These are phyloP conservation scores for Spinus olivaceus DNA, from an alignment of 2,797 vertebrate species.

Conservation along the genomic window DNA sequence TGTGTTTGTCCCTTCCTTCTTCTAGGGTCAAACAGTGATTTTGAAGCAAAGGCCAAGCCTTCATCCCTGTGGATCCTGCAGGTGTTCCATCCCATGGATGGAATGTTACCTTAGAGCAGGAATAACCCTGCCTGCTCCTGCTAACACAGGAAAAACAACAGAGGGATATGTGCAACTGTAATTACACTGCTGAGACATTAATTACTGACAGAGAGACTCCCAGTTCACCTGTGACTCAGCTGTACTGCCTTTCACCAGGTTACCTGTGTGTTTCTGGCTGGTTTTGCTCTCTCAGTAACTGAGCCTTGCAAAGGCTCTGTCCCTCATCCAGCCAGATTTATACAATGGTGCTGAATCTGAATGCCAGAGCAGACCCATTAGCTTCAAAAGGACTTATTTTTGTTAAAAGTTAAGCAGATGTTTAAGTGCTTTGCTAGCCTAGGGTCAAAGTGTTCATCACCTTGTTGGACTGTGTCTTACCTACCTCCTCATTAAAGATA, in stretches of 20 bases:
- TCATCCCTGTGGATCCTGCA: background rate
- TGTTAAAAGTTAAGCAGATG: slow-evolving; percentile 28
- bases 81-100: background rate
- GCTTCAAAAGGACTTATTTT: slow-evolving; percentile 28
- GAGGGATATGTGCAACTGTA: background rate
- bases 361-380: slow-evolving; percentile 8
- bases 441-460: slow-evolving; percentile 48
- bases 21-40: background rate
- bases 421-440: slow-evolving; percentile 53
- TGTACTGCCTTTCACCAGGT: background rate
- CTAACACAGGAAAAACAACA: background rate
- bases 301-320: background rate
- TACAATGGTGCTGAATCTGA: background rate
- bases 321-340: background rate
- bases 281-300: background rate
- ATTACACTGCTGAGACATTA: background rate
- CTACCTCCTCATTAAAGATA: slow-evolving; percentile 59
- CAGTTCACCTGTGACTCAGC: background rate
- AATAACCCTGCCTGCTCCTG: background rate
- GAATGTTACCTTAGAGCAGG: background rate
- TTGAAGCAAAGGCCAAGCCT: background rate
- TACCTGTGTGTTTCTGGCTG: background rate
- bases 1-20: background rate
- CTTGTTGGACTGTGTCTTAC: slow-evolving; percentile 42
- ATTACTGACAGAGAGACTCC: background rate